Percentiles rank a stretch among this genome's conserved stretches.
These are phyloP conservation scores for Bungarus multicinctus DNA, from an alignment of 2,113 vertebrate genomes.

Conservation along the genomic window DNA sequence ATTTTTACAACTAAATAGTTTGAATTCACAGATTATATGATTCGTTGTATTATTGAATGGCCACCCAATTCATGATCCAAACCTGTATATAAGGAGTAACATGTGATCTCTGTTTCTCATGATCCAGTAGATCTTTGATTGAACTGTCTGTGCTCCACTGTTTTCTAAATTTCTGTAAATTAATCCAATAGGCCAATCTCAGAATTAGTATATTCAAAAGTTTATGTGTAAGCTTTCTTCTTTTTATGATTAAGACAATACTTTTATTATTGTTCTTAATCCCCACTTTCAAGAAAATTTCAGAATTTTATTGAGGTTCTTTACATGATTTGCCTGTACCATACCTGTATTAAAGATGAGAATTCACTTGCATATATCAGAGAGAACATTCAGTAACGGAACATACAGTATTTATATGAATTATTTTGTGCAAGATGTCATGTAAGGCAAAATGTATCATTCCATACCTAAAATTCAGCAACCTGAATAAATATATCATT, in stretches of 20 bases:
- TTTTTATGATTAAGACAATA: background rate
- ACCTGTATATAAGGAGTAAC: background rate
- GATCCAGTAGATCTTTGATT: background rate
- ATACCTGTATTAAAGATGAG: background rate
- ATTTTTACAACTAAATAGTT: background rate
- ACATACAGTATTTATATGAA: background rate
- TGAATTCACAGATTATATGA: background rate
- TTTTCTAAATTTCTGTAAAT: background rate
- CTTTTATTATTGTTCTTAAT: background rate
- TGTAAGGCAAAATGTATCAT: background rate
- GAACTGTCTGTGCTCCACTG: background rate
- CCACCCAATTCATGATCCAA: background rate
- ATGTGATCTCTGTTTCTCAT: background rate
- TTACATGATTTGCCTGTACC: background rate
- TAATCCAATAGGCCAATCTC: background rate
- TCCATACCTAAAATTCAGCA: constrained; percentile 52
- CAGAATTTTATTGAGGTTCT: background rate
- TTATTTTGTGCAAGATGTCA: background rate
- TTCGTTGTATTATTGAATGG: background rate
- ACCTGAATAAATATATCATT: constrained; percentile 68
- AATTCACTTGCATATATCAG: background rate
- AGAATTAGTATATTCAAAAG: background rate
- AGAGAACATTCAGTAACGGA: background rate
- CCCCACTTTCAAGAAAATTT: background rate
- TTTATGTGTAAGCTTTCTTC: background rate